Conservation (phyloP, 1,140 invertebrate genomes). For the Euura lappo region DNA sequence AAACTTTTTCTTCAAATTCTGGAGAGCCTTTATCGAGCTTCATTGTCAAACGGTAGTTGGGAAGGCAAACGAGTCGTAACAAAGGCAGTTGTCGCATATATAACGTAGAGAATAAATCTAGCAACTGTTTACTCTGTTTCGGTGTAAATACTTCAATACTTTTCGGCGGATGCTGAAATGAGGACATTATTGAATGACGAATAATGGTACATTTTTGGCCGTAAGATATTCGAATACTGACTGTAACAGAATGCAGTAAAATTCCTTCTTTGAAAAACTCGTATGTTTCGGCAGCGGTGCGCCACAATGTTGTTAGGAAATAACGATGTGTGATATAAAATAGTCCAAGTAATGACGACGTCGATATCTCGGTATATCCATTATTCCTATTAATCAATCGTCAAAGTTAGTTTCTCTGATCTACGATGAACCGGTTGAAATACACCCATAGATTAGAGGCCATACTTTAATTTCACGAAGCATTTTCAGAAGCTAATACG, state of each 20-base stretch:
- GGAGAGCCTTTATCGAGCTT: conserved; percentile 18
- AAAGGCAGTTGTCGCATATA: conserved; percentile 42
- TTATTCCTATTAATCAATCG: conserved; percentile 38
- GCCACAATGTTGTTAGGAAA: conserved; percentile 36
- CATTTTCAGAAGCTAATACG: neutral
- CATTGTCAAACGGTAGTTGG: conserved; percentile 37
- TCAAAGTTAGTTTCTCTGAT: neutral
- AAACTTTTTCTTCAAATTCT: conserved; percentile 5
- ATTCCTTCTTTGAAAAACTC: conserved; percentile 40
- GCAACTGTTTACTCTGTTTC: conserved; percentile 32
- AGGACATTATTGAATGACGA: conserved; percentile 16
- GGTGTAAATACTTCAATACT: conserved; percentile 39
- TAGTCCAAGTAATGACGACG: conserved; percentile 41
- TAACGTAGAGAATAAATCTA: conserved; percentile 38
- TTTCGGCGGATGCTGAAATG: conserved; percentile 42
- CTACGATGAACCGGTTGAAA: too few species aligned
- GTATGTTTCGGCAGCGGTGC: conserved; percentile 35
- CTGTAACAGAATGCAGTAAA: conserved; percentile 37
- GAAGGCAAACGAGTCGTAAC: conserved; percentile 34
- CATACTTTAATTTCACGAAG: too few species aligned
- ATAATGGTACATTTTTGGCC: neutral
- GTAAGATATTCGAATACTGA: conserved; percentile 23
- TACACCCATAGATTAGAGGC: too few species aligned
- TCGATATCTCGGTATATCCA: conserved; percentile 39
- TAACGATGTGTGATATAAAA: conserved; percentile 41